Base-by-base conservation (phyloP, 2,797 vertebrate genomes). In the Anas capensis region DNA sequence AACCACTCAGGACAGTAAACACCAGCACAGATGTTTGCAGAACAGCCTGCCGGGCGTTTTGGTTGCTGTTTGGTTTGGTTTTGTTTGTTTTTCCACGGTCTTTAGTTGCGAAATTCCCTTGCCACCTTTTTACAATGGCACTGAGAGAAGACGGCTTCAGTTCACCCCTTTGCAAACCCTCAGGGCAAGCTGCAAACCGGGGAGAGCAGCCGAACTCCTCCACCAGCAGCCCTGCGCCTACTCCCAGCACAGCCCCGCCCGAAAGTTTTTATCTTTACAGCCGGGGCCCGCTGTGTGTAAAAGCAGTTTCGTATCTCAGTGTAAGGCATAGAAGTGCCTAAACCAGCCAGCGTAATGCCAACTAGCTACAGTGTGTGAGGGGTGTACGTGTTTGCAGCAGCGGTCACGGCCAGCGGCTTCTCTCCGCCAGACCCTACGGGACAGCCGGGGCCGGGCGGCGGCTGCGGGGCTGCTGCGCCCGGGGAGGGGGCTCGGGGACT, bases 381-480 rank as follows among this genome's bases (percentile, higher is more conserved):
- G 36, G 13, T 40, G 38, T 18, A 61, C 24, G 16, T 26, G 60
- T 38, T 13, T 27, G 13, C 26, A 38, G 13, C 36, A 38, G 49
- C 7, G 26, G 12, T 38, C 26, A 12, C 23, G n/a, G 26, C 23
- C 24, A 17, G 11, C 26, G 53, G 17, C 15, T 14, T 3, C 11
- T 8, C 24, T 10, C 29, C 46, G 7, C 49, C 34, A 13, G 46
- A 48, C 64, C 36, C 81, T 14, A 18, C 19, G 65, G 46, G 48
- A 58, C 71, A 31, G 44, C 58, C 29, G 66, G 53, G 48, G 68
- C 36, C 29, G 18, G 29, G 36, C 24, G 70, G 14, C 8, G 17
- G 17, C 42, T 54, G 29, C 53, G 36, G 84, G 92, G 92, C 88
- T 90, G 92, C 88, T 90, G 66, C 79, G 83, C 86, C 57, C 49